Evolutionary conservation across 1,140 invertebrate genomes (phyloP), one percentile per base, ranked within the genome.

Genomic region (Brachionus sp.): DNA sequence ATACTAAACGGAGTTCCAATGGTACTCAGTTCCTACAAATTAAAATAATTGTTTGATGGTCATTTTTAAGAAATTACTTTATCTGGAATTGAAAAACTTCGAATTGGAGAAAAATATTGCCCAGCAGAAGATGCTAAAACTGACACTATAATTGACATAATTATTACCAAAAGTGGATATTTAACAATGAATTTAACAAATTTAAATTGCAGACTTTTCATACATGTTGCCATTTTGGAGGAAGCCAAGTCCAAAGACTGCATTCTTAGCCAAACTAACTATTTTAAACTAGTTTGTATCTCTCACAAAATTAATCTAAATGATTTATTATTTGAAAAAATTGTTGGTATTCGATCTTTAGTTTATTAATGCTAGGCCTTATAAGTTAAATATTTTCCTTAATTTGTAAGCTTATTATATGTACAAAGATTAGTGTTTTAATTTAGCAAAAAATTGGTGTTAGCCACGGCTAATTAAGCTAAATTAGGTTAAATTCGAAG

Each of bases 171-270:
- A 9, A 75, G 23, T 9, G 70, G 70, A 46, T 75, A 75, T 46
- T 75, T 19, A 46, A 75, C 42, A 44, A 75, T 46, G 23, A 75
- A 75, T 46, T 75, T 75, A 12, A 75, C 70, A 44, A 44, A 75
- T 75, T 29, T 75, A 75, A 75, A 46, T 25, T 75, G 39, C 0
- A 46, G 7, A 46, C 23, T 46, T 75, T 75, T 46, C 33, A 73
- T 39, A 35, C 33, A 66, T 13, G 64, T 66, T 33, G 25, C 64
- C 25, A 66, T 33, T 66, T 66, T 66, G 13, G 33, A 66, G 25
- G 64, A 66, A 33, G 64, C 50, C 19, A 19, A 23, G 50, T 57
- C 16, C 50, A 57, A 7, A 19, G 50, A 57, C n/a, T 57, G 50
- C 50, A 57, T 57, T 57, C 19, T 57, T n/a, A 57, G 19, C 19